Evolutionary conservation across 2,888 invertebrate genomes (phyloP), one percentile per base, ranked within the genome.

Genomic region (Hoplodrina ambigua): DNA sequence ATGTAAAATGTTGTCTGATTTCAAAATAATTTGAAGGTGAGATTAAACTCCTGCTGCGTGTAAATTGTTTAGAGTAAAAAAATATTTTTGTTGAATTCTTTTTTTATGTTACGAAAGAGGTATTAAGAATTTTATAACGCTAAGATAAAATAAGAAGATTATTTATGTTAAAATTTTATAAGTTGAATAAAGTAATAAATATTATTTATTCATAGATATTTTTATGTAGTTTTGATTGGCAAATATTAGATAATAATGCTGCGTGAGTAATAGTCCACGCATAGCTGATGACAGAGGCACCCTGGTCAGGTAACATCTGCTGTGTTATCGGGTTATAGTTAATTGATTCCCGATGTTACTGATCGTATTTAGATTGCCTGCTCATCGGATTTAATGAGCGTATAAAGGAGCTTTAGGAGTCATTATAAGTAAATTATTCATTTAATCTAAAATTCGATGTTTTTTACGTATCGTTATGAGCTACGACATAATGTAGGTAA

Each of bases 301-400:
- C 85, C 85, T 82, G 19, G 83, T 61, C 20, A 0, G 53, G 60
- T 46, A 80, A 81, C 89, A 88, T 84, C 86, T 88, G 88, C 82
- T 80, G 37, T 8, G 60, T 62, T 80, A 84, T 85, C 72, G 72
- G 78, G 73, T 72, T 78, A 66, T 76, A 84, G 85, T 87, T 88
- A 89, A 90, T 89, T 88, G 87, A 89, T 87, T 86, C 84, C 76
- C 79, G 84, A 85, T 86, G 85, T 87, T 87, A 84, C 86, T 80
- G 83, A 87, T 86, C 84, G 81, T 69, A 82, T 82, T 82, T 59
- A 84, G 82, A 82, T 82, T 66, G 75, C 74, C 69, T 78, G 83
- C 80, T 86, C 75, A 82, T 82, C 64, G 60, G 61, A 78, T 73
- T 79, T 73, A 87, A 89, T 88, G 85, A 86, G 69, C 81, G 81